phyloP scores from a whole-genome alignment of 2,888 invertebrate genomes.

The Aporophyla lueneburgensis region DNA sequence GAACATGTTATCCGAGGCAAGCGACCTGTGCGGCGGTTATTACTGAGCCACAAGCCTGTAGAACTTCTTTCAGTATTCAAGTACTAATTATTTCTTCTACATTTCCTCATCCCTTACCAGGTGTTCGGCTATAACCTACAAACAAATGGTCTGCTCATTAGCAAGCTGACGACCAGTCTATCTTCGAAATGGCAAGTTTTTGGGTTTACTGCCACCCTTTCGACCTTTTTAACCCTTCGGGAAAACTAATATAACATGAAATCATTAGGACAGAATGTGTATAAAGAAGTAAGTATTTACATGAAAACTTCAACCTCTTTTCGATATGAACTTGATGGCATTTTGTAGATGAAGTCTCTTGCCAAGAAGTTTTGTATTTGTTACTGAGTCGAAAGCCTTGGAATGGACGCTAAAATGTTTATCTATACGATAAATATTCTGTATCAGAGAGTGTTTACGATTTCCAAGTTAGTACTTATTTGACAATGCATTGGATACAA shows the following conservation, averaged over 20 bases:
- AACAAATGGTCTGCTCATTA: conserved; percentile 42
- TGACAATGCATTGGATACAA: conserved; percentile 39
- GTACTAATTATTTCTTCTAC: neutral
- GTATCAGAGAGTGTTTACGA: conserved; percentile 49
- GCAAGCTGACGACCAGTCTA: conserved; percentile 32
- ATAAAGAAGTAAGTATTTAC: conserved; percentile 16
- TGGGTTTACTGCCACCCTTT: conserved; percentile 37
- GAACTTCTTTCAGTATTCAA: neutral
- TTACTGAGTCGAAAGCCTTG: conserved; percentile 44
- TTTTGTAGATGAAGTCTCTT: conserved; percentile 42
- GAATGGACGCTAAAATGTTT: conserved; percentile 45
- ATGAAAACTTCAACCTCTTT: conserved; percentile 39
- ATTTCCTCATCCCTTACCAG: neutral
- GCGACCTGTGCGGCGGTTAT: too few relatives aligned
- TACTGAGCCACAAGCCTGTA: neutral
- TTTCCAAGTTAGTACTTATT: conserved; percentile 52
- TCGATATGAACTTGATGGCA: conserved; percentile 43
- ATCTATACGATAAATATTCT: conserved; percentile 45
- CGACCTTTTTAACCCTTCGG: conserved; percentile 41
- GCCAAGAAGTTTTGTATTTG: conserved; percentile 55
- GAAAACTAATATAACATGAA: conserved; percentile 24
- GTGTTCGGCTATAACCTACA: conserved; percentile 25
- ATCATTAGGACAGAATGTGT: conserved; percentile 38
- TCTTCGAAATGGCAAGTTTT: conserved; percentile 43
- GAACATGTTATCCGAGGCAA: too few relatives aligned